Conservation (phyloP, 2,113 vertebrate genomes). For the Chloebia gouldiae region DNA sequence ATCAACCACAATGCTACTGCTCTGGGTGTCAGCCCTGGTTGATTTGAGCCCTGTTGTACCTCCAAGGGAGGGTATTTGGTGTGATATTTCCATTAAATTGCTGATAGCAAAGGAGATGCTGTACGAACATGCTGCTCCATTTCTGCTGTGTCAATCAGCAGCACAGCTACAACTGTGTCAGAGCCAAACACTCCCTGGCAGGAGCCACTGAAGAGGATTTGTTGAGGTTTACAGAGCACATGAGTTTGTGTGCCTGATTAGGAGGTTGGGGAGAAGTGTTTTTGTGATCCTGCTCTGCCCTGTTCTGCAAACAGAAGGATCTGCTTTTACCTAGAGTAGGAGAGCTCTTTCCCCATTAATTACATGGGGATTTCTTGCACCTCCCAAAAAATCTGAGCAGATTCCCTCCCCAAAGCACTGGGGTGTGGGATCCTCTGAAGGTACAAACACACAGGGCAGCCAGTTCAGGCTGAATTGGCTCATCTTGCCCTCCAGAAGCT, state of each 20-base stretch:
- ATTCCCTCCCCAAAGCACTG: not conserved
- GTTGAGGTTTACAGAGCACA: not conserved
- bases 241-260: not conserved
- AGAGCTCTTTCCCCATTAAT: not conserved
- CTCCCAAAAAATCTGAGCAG: not conserved
- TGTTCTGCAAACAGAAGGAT: not conserved
- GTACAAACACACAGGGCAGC: not conserved
- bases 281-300: not conserved
- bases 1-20: not conserved
- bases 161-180: not conserved
- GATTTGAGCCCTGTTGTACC: not conserved
- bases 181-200: not conserved
- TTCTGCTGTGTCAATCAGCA: slow-evolving; percentile 17
- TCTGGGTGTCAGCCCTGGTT: not conserved
- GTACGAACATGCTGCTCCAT: not conserved
- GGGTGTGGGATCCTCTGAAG: not conserved
- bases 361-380: not conserved
- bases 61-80: not conserved
- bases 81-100: not conserved
- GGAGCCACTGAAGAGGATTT: not conserved
- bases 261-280: not conserved
- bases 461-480: not conserved
- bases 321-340: not conserved
- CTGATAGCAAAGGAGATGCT: not conserved
- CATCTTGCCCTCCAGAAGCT: not conserved